Conservation (phyloP, 1,140 invertebrate species). For the Pseudobourletiella spinata region DNA sequence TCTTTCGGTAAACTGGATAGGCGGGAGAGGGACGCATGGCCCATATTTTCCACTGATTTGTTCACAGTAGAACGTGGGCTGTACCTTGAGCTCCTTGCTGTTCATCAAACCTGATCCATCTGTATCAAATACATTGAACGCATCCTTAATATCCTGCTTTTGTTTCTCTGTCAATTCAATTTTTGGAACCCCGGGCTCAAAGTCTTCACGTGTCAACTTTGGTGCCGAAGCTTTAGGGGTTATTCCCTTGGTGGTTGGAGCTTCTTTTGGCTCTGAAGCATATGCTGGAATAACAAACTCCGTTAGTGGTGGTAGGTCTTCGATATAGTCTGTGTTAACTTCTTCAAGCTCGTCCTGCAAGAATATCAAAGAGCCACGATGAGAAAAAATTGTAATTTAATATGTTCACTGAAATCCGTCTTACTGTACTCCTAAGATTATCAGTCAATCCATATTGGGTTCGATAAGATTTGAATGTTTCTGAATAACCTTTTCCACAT, state of each 20-base stretch:
- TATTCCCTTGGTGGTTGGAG: background rate
- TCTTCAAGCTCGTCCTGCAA: background rate
- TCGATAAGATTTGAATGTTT: too few species aligned
- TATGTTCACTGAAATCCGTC: too few species aligned
- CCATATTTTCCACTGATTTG: too few species aligned
- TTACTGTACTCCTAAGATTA: too few species aligned
- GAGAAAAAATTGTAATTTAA: too few species aligned
- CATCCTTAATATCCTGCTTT: slow-evolving; percentile 86
- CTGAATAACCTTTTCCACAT: too few species aligned
- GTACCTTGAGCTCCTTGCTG: slow-evolving; percentile 83
- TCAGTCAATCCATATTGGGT: too few species aligned
- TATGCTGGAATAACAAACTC: background rate
- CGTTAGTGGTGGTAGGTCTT: background rate
- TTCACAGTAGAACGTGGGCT: too few species aligned
- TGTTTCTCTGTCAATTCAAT: slow-evolving; percentile 81
- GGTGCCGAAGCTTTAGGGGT: background rate
- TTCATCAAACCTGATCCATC: slow-evolving; percentile 78
- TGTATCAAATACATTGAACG: slow-evolving; percentile 90
- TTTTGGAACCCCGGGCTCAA: slow-evolving; percentile 34
- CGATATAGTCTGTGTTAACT: too few species aligned
- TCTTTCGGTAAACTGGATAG: too few species aligned
- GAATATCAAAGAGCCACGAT: too few species aligned
- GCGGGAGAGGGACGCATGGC: too few species aligned
- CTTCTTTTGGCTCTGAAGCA: background rate
- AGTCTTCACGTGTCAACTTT: background rate